Conservation (phyloP, 2,113 vertebrate species). For the Scartelaos histophorus region DNA sequence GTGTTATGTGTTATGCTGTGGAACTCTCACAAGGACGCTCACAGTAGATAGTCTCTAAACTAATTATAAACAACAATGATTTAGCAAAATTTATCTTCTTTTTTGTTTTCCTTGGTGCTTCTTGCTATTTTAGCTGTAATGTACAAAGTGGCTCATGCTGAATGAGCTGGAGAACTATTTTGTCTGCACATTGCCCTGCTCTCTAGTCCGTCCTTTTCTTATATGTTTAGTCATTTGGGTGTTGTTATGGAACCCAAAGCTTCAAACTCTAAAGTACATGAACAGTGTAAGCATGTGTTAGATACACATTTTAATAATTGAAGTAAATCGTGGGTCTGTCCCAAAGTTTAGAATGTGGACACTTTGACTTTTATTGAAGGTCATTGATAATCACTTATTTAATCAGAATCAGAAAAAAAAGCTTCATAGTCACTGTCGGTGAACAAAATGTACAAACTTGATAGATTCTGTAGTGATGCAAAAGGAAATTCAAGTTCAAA, state of each 20-base stretch:
- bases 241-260: slow-evolving; percentile 15
- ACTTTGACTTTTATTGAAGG: too few species aligned
- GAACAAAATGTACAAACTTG: too few species aligned
- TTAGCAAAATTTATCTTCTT: slow-evolving; percentile 3
- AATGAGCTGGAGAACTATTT: slow-evolving; percentile 3
- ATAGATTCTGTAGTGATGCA: too few species aligned
- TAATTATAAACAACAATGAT: slow-evolving; percentile 23
- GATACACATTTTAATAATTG: too few species aligned
- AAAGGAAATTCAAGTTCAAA: too few species aligned
- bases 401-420: too few species aligned
- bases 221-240: background rate
- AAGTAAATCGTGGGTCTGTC: too few species aligned
- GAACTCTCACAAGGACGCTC: slow-evolving; percentile 1
- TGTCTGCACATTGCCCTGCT: slow-evolving; percentile 2
- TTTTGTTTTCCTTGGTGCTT: background rate
- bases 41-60: background rate
- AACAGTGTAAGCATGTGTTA: background rate
- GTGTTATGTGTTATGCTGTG: background rate
- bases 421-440: too few species aligned
- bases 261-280: slow-evolving; percentile 15
- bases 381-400: too few species aligned
- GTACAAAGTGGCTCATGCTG: background rate
- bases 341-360: too few species aligned
- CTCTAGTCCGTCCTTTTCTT: slow-evolving; percentile 19
- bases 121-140: background rate